Base-by-base conservation (phyloP, 2,888 invertebrate species). In the Xanthia togata region DNA sequence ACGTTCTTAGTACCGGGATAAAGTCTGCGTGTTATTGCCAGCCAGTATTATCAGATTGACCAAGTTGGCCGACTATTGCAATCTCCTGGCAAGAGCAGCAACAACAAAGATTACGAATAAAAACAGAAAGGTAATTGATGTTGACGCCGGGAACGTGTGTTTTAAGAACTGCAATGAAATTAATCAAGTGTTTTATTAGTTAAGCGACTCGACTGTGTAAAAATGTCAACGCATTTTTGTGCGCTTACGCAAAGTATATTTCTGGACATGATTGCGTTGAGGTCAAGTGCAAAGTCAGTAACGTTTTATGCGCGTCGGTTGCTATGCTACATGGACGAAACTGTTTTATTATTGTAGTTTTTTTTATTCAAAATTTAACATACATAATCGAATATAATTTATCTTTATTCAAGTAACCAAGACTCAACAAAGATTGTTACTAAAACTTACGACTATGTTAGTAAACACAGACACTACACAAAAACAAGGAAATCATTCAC, bases 211-310 rank as follows among this genome's bases (percentile, higher is more conserved):
- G 69, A 60, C 69, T 65, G 75, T 78, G 77, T 68, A 81, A 73
- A 78, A 80, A 68, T 68, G 64, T 81, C 72, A 78, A 76, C 72
- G n/a, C 67, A 87, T 87, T 78, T 79, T 76, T 86, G 68, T 76
- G 67, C 60, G 79, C 79, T 82, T 85, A 87, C 82, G 82, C 74
- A 31, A 63, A n/a, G 38, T 55, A 69, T 78, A 75, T 81, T 81
- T 85, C 41, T 74, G 73, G 75, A 78, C 64, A 70, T 63, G 74
- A 78, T 68, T 73, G 65, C 67, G 59, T 70, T 76, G 67, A 86
- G 86, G 86, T 85, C 84, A 84, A 82, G 84, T 72, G 59, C 82
- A 76, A 80, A 79, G 84, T 76, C 76, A 72, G 53, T 78, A 69
- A 62, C 31, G 47, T 76, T 72, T 67, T 70, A 76, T 73, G 57